Conservation (phyloP, 2,888 invertebrate species). For the Panopea generosa region DNA sequence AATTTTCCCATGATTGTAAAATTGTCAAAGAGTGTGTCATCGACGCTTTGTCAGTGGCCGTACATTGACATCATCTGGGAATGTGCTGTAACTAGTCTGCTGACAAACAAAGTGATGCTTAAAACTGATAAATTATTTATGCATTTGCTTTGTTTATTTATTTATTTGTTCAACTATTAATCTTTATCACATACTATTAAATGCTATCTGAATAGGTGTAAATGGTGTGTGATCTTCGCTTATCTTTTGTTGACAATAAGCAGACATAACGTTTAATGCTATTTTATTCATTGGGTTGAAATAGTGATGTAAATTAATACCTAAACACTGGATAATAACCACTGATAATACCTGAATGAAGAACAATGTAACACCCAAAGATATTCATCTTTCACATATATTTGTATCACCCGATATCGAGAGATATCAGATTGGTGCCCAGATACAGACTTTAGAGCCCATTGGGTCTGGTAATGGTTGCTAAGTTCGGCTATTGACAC, state of each 20-base stretch:
- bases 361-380: slow-evolving; percentile 12
- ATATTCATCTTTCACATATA: slow-evolving; percentile 22
- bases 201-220: slow-evolving; percentile 35
- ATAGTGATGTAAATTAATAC: slow-evolving; percentile 53
- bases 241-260: slow-evolving; percentile 6
- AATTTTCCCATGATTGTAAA: no score
- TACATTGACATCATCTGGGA: no score
- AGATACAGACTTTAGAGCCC: slow-evolving; percentile 7
- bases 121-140: no score
- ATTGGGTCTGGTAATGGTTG: slow-evolving; percentile 10
- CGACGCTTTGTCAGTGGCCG: no score
- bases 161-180: no score
- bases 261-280: neutral
- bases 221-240: slow-evolving; percentile 38
- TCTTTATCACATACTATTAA: slow-evolving; percentile 40
- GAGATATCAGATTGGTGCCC: slow-evolving; percentile 20
- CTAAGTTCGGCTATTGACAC: slow-evolving; percentile 41
- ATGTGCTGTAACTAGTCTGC: no score
- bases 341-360: slow-evolving; percentile 13
- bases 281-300: slow-evolving; percentile 15
- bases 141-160: no score
- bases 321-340: slow-evolving; percentile 21
- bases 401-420: slow-evolving; percentile 1
- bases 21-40: no score
- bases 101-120: no score